These are phyloP conservation scores for Pyrgilauda ruficollis DNA, from an alignment of 2,113 vertebrate genomes.

Conservation along the genomic window DNA sequence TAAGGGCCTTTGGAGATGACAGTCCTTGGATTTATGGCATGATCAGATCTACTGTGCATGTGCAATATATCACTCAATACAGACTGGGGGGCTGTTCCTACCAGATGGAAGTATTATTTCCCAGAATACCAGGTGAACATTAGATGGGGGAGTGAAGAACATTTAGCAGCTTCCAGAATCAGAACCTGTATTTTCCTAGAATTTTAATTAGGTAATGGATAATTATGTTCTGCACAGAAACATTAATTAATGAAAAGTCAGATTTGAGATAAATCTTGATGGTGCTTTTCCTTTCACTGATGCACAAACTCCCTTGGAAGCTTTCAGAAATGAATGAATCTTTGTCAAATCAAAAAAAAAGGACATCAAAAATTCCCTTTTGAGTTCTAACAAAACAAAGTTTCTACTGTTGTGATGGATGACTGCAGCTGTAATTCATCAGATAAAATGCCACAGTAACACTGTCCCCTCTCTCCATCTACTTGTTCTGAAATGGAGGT, in stretches of 20 bases:
- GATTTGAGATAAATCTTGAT: conserved; percentile 1
- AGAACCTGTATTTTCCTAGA: not conserved
- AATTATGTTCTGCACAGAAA: not conserved
- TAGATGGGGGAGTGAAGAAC: not conserved
- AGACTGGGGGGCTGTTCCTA: not conserved
- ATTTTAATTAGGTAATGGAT: conserved; percentile 11
- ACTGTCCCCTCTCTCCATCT: not conserved
- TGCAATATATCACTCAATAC: not conserved
- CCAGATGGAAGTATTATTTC: not conserved
- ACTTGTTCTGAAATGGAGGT: not conserved
- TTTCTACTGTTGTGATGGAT: not conserved
- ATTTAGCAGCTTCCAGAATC: not conserved
- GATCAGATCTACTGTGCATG: not conserved
- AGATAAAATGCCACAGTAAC: not conserved
- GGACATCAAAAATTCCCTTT: not conserved
- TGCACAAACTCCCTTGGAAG: not conserved
- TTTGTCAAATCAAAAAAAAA: not conserved
- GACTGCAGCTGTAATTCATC: conserved; percentile 3
- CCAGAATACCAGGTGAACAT: not conserved
- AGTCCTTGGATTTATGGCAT: not conserved
- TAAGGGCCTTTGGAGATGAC: not conserved
- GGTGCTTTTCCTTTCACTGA: not conserved
- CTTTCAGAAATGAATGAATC: not conserved
- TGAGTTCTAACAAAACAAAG: not conserved
- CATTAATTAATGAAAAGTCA: not conserved